Evolutionary conservation across 2,888 invertebrate species (phyloP).

Genomic region (Doris montereyensis): DNA sequence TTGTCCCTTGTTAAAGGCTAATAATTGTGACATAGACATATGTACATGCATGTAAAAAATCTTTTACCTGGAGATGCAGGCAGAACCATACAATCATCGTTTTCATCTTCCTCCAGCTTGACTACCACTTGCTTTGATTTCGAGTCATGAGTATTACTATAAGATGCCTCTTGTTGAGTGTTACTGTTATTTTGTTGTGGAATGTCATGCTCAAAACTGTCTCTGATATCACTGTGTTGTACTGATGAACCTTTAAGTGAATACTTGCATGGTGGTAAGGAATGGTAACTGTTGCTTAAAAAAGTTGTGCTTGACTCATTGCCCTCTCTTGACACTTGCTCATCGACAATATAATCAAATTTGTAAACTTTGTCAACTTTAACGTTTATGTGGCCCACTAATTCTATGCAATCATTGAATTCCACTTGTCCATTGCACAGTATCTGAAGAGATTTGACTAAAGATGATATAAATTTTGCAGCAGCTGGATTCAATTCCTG

Average conservation of each 20-base stretch:
- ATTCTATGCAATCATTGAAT: conserved; percentile 44
- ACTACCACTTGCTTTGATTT: conserved; percentile 31
- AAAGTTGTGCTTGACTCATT: conserved; percentile 43
- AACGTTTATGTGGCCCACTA: conserved; percentile 45
- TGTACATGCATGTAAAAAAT: no score
- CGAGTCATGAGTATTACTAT: neutral
- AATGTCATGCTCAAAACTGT: no score
- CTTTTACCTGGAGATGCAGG: conserved; percentile 41
- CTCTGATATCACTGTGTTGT: no score
- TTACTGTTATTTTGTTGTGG: neutral
- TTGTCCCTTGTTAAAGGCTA: no score
- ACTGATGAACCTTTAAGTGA: neutral
- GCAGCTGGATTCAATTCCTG: conserved; percentile 36
- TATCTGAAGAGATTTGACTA: conserved; percentile 46
- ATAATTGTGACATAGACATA: no score
- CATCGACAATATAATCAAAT: conserved; percentile 46
- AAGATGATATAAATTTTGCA: conserved; percentile 42
- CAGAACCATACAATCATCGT: conserved; percentile 38
- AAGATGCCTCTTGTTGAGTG: neutral
- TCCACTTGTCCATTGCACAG: conserved; percentile 46
- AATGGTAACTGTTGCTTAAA: conserved; percentile 47
- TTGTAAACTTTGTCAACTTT: conserved; percentile 42
- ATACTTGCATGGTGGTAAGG: conserved; percentile 35
- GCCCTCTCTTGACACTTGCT: conserved; percentile 41
- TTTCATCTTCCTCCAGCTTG: conserved; percentile 34